Evolutionary conservation across 2,888 invertebrate genomes (phyloP).

Genomic region (Dryococelus australis): DNA sequence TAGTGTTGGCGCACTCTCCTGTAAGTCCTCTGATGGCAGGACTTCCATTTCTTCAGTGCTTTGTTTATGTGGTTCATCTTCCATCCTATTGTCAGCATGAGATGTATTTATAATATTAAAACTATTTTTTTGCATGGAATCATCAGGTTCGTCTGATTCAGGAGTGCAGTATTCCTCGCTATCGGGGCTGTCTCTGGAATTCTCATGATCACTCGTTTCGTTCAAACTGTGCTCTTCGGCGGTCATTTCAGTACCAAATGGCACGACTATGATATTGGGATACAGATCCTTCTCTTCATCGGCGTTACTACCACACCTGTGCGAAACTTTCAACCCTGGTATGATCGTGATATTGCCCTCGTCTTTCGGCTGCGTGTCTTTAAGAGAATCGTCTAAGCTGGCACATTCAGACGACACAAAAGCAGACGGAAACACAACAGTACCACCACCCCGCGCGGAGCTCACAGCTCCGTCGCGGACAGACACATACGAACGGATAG

Average conservation of each 20-base stretch:
- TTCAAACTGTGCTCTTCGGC: neutral
- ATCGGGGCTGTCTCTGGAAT: neutral
- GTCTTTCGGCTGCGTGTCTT: neutral
- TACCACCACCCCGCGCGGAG: neutral
- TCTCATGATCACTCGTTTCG: neutral
- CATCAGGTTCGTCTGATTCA: neutral
- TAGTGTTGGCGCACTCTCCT: neutral
- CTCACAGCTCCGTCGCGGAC: neutral
- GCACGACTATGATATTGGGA: slow-evolving; percentile 10
- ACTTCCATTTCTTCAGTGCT: neutral
- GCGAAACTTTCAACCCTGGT: neutral
- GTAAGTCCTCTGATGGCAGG: neutral
- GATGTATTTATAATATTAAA: neutral
- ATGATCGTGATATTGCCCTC: neutral
- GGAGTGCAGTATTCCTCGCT: slow-evolving; percentile 12
- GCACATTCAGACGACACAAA: slow-evolving; percentile 18
- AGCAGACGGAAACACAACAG: neutral
- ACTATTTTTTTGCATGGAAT: neutral
- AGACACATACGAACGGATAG: slow-evolving; percentile 21
- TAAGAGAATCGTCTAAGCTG: neutral
- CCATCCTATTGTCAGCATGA: neutral
- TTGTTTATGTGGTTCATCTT: neutral
- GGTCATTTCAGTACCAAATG: neutral
- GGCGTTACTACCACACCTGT: neutral
- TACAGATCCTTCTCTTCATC: neutral